These are phyloP conservation scores for Hystrix cristata DNA, from an alignment of 2,113 vertebrate species.

Conservation along the genomic window DNA sequence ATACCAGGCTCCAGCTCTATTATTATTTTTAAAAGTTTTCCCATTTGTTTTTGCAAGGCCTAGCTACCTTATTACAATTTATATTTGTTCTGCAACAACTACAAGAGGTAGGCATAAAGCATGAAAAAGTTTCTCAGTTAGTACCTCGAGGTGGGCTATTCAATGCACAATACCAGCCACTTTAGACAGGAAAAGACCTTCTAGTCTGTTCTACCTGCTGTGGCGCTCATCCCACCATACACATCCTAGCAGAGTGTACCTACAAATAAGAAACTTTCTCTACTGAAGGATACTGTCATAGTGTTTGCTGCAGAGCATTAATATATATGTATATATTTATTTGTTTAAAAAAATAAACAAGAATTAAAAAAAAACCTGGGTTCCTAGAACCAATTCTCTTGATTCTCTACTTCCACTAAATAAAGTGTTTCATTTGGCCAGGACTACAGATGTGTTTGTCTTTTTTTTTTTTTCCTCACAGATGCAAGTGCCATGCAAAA, in stretches of 20 bases:
- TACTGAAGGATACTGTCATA: slow-evolving; percentile 81
- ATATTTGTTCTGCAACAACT: slow-evolving; percentile 87
- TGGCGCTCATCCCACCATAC: background rate
- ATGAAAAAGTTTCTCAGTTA: slow-evolving; percentile 86
- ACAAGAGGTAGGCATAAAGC: slow-evolving; percentile 90
- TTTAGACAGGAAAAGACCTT: background rate
- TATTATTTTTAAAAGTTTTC: slow-evolving; percentile 72
- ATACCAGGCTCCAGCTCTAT: slow-evolving; percentile 86
- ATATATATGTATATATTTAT: slow-evolving; percentile 38
- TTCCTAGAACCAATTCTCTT: slow-evolving; percentile 85
- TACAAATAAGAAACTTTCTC: slow-evolving; percentile 86
- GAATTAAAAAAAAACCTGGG: slow-evolving; percentile 62
- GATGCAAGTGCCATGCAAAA: slow-evolving; percentile 93
- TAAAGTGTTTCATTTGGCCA: slow-evolving; percentile 88
- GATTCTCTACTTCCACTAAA: slow-evolving; percentile 84
- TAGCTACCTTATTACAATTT: slow-evolving; percentile 84
- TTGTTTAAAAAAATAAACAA: slow-evolving; percentile 79
- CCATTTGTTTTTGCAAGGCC: slow-evolving; percentile 84
- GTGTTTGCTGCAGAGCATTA: slow-evolving; percentile 88
- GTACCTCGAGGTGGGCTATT: slow-evolving; percentile 64
- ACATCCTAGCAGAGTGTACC: slow-evolving; percentile 74
- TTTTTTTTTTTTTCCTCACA: slow-evolving; percentile 82
- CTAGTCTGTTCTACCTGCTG: slow-evolving; percentile 51
- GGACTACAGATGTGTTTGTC: slow-evolving; percentile 86
- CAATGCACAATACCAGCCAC: background rate